phyloP scores from a whole-genome alignment of 2,797 vertebrate species.

The Gorsachius magnificus region DNA sequence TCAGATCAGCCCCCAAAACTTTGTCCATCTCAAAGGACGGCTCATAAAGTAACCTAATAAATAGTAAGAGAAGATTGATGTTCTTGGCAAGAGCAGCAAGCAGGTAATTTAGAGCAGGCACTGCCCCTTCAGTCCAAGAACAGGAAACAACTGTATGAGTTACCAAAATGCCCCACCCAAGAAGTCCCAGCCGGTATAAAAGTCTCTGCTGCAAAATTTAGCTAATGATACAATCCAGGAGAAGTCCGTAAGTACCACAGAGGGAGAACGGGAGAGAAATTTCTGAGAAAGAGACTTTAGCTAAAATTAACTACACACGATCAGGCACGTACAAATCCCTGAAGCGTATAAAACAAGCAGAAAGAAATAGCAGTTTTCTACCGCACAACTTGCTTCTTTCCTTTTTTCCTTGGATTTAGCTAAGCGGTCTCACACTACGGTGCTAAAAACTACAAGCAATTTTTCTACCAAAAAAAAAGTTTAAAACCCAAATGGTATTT shows the following conservation, averaged over 20 bases:
- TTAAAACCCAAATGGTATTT: not conserved
- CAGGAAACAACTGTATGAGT: conserved; percentile 56
- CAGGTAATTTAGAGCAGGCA: conserved; percentile 67
- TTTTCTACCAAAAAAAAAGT: not conserved
- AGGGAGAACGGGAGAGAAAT: not conserved
- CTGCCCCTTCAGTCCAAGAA: conserved; percentile 52
- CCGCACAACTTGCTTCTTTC: not conserved
- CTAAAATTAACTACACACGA: not conserved
- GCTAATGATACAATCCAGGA: conserved; percentile 58
- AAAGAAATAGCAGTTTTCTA: not conserved
- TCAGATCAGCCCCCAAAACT: not conserved
- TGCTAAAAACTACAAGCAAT: not conserved
- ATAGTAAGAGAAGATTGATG: not conserved
- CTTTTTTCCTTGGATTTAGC: not conserved
- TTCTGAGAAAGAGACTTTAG: not conserved
- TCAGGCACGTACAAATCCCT: not conserved
- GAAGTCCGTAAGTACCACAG: conserved; percentile 4
- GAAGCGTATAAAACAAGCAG: not conserved
- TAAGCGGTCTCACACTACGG: not conserved
- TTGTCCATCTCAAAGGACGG: not conserved
- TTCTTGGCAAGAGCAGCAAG: conserved; percentile 47
- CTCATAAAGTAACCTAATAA: conserved; percentile 8
- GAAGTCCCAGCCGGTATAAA: conserved; percentile 58
- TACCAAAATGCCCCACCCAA: conserved; percentile 60
- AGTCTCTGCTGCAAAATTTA: conserved; percentile 75